Conservation (phyloP, 1,140 invertebrate species). For the Aphis craccivora region DNA sequence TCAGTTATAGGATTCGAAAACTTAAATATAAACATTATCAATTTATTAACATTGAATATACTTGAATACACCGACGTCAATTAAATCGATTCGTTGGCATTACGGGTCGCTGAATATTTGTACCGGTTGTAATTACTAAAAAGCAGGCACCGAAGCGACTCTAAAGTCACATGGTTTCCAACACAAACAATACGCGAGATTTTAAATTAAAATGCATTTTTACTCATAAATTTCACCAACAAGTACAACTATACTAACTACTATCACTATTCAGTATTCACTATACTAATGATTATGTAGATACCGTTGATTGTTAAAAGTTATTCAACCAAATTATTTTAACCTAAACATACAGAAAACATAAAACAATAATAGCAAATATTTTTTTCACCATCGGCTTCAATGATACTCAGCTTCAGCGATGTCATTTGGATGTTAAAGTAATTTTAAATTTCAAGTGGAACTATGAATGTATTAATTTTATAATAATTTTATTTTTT, state of each 20-base stretch:
- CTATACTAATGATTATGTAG: background rate
- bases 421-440: background rate
- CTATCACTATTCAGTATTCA: background rate
- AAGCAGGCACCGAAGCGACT: background rate
- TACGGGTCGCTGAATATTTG: background rate
- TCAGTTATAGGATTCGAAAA: background rate
- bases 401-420: too few relatives aligned
- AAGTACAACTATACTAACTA: background rate
- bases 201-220: constrained; percentile 10
- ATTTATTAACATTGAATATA: background rate
- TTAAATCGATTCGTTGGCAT: background rate
- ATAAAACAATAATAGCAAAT: background rate
- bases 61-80: background rate
- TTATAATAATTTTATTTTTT: background rate
- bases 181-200: background rate
- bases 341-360: background rate
- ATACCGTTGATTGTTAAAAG: background rate
- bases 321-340: background rate
- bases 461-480: background rate
- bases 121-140: background rate
- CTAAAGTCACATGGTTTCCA: background rate
- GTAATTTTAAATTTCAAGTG: background rate
- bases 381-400: background rate
- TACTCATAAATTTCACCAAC: background rate
- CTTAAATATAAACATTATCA: background rate